phyloP scores from a whole-genome alignment of 2,888 invertebrate genomes.

The Mythimna albipuncta region DNA sequence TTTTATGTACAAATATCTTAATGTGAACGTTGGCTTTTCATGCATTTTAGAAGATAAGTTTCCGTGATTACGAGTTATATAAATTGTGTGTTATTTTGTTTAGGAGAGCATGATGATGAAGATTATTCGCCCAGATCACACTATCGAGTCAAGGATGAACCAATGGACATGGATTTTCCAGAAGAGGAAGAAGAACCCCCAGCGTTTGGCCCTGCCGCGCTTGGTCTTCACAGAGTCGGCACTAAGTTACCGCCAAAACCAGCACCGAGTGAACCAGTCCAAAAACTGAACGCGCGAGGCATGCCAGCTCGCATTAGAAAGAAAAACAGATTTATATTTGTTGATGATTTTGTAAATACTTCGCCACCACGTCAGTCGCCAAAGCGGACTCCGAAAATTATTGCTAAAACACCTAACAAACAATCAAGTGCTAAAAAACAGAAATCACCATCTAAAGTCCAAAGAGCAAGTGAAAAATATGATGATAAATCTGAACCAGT shows the following conservation, averaged over 20 bases:
- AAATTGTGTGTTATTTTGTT: conserved; percentile 65
- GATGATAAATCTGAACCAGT: conserved; percentile 84
- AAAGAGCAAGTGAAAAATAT: conserved; percentile 83
- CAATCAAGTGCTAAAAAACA: conserved; percentile 86
- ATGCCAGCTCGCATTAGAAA: conserved; percentile 98
- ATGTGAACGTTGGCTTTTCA: conserved; percentile 3
- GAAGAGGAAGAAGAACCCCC: conserved; percentile 93
- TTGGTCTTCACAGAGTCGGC: conserved; percentile 95
- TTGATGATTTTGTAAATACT: conserved; percentile 95
- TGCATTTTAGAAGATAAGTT: conserved; percentile 22
- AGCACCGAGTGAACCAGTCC: conserved; percentile 94
- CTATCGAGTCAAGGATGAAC: conserved; percentile 89
- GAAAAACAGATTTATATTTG: conserved; percentile 96
- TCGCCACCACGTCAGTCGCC: conserved; percentile 94
- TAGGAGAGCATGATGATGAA: conserved; percentile 80
- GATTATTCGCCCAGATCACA: conserved; percentile 76
- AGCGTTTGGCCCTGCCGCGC: conserved; percentile 94
- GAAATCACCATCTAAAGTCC: conserved; percentile 89
- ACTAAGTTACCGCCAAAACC: conserved; percentile 93
- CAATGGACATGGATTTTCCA: conserved; percentile 92
- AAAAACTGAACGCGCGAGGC: conserved; percentile 95
- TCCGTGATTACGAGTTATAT: conserved; percentile 41
- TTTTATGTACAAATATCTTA: conserved; percentile 23
- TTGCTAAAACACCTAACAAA: conserved; percentile 86
- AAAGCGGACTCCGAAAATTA: conserved; percentile 92